Conservation (phyloP, 2,888 invertebrate species). For the Neocrepidodera transversa region DNA sequence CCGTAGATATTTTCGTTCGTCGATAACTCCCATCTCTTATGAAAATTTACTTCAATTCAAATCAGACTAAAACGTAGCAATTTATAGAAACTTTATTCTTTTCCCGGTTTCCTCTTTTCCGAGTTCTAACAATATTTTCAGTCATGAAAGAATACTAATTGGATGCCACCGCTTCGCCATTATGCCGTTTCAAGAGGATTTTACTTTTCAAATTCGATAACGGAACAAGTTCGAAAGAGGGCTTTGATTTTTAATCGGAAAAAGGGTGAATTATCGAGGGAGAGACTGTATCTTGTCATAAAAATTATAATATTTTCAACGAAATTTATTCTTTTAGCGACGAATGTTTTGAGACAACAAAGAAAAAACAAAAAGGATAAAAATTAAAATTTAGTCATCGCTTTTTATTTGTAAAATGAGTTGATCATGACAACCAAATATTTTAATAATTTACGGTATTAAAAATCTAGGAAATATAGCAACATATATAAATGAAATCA, state of each 20-base stretch:
- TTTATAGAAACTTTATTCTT: conserved; percentile 3
- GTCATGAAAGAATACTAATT: conserved; percentile 12
- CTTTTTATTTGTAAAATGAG: too few species aligned
- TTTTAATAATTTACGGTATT: too few species aligned
- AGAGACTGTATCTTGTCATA: too few species aligned
- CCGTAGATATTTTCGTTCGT: too few species aligned
- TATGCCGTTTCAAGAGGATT: conserved; percentile 6
- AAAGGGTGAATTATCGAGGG: not conserved
- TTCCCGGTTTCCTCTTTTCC: not conserved
- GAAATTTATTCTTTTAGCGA: too few species aligned
- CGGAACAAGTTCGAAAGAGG: not conserved
- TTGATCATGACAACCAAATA: too few species aligned
- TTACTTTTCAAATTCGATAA: conserved; percentile 9
- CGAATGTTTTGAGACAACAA: too few species aligned
- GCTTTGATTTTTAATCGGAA: conserved; percentile 1
- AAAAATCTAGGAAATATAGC: too few species aligned
- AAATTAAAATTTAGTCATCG: too few species aligned
- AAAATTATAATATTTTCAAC: too few species aligned
- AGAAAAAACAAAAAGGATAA: too few species aligned
- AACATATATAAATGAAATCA: too few species aligned
- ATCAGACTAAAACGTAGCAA: not conserved
- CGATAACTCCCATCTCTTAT: not conserved
- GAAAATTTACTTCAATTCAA: not conserved
- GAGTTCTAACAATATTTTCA: conserved; percentile 3
- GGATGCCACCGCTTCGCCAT: conserved; percentile 1